Conservation (phyloP, 2,797 vertebrate species). For the Simalia tracyae region DNA sequence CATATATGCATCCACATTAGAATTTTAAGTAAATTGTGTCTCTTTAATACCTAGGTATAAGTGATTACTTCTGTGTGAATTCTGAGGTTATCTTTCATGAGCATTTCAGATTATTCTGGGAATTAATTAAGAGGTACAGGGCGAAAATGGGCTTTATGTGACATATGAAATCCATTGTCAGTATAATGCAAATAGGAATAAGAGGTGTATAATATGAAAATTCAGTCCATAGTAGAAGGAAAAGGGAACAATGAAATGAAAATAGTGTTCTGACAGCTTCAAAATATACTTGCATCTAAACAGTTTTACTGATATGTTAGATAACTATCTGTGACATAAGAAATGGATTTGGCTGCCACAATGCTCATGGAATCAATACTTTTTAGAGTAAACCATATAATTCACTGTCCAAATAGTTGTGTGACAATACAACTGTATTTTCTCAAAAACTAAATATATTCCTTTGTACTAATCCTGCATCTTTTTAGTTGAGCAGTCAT, state of each 20-base stretch:
- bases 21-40: conserved; percentile 22
- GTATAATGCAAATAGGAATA: conserved; percentile 61
- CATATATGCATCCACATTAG: neutral
- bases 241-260: conserved; percentile 52
- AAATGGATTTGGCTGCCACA: conserved; percentile 63
- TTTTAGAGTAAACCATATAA: conserved; percentile 74
- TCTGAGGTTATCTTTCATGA: neutral
- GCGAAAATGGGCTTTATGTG: conserved; percentile 39
- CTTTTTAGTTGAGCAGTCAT: conserved; percentile 80
- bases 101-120: conserved; percentile 20
- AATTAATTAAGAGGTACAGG: conserved; percentile 37
- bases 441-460: conserved; percentile 77
- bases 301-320: conserved; percentile 57
- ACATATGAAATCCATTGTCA: conserved; percentile 1
- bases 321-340: conserved; percentile 55
- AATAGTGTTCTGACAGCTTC: conserved; percentile 57
- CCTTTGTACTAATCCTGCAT: conserved; percentile 76
- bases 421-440: conserved; percentile 74
- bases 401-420: conserved; percentile 77
- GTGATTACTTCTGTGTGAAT: conserved; percentile 29
- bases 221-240: conserved; percentile 40
- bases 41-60: neutral
- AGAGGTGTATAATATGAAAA: conserved; percentile 52
- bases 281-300: conserved; percentile 54
- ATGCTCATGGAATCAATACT: conserved; percentile 71